Conservation (phyloP, 53 echinoderm and acorn worm genomes). For the Hippasteria phrygiana region DNA sequence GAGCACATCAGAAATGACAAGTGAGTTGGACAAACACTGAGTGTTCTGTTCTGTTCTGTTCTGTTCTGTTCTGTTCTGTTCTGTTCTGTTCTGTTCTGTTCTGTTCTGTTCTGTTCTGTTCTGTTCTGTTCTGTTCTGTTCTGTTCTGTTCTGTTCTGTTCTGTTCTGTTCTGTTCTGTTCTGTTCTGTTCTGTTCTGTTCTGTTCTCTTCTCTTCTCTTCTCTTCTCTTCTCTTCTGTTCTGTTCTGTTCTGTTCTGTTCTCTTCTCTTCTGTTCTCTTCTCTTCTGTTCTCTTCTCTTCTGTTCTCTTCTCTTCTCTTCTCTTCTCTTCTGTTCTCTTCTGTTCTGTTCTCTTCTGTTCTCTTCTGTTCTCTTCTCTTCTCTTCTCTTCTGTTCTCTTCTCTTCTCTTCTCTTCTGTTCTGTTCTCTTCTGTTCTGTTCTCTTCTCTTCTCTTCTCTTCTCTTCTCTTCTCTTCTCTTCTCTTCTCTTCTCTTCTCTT, state of each 20-base stretch:
- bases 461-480: not conserved
- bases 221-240: not conserved
- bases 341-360: not conserved
- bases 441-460: slow-evolving; percentile 9
- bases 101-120: not conserved
- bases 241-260: not conserved
- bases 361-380: not conserved
- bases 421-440: not conserved
- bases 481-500: not conserved
- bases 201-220: not conserved
- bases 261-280: not conserved
- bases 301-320: not conserved
- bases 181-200: not conserved
- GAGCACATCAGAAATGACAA: slow-evolving; percentile 99
- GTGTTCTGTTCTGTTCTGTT: not conserved
- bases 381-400: not conserved
- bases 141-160: not conserved
- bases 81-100: not conserved
- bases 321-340: not conserved
- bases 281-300: not conserved
- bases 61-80: not conserved
- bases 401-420: not conserved
- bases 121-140: not conserved
- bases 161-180: not conserved
- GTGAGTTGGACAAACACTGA: slow-evolving; percentile 65